phyloP scores from a whole-genome alignment of 2,888 invertebrate species.

The Coremacera marginata region DNA sequence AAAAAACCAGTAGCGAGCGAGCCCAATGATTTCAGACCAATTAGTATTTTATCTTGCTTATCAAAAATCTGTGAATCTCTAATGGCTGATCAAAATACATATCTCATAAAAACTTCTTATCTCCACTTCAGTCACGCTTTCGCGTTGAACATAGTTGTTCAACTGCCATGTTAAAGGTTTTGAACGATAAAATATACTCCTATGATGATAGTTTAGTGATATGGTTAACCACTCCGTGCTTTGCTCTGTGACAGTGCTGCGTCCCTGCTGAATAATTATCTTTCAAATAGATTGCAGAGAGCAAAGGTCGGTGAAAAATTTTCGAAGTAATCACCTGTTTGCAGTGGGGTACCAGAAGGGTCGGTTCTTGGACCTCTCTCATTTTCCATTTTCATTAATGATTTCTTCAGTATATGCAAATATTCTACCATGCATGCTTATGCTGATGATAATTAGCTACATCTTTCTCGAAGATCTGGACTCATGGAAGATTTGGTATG shows the following conservation, averaged over 20 bases:
- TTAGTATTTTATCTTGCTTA: background rate
- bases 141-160: constrained; percentile 25
- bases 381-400: constrained; percentile 1
- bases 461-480: constrained; percentile 2
- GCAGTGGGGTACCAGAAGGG: constrained; percentile 14
- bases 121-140: constrained; percentile 5
- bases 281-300: background rate
- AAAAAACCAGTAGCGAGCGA: background rate
- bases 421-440: background rate
- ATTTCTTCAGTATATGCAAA: background rate
- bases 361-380: constrained; percentile 18
- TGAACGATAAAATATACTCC: background rate
- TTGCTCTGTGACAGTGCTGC: constrained; percentile 14
- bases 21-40: no score
- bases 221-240: background rate
- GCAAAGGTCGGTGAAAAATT: background rate
- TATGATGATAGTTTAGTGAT: constrained; percentile 4
- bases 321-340: background rate
- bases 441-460: constrained; percentile 22
- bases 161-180: constrained; percentile 17
- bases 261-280: background rate
- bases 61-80: background rate
- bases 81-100: constrained; percentile 22
- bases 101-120: constrained; percentile 18
- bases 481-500: background rate